Conservation (phyloP, 2,113 vertebrate species). For the Clarias batrachus region DNA sequence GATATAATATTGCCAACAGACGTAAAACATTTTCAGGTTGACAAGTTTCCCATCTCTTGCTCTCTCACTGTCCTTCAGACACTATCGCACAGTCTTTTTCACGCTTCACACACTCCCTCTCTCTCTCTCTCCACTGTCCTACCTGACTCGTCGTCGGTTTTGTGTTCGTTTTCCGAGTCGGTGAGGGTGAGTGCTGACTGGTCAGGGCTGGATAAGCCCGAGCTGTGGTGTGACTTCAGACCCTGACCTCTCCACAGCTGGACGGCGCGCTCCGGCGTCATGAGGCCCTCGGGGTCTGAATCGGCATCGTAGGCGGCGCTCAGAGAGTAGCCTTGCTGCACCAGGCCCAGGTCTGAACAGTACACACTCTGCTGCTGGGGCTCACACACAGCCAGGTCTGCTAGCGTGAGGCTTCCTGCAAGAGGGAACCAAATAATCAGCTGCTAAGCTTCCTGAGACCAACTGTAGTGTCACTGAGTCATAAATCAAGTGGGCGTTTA, state of each 20-base stretch:
- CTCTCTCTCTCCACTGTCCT: conserved; percentile 55
- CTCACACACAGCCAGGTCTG: conserved; percentile 84
- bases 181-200: conserved; percentile 87
- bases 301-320: conserved; percentile 79
- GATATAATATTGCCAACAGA: background rate
- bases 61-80: background rate
- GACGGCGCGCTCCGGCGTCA: conserved; percentile 84
- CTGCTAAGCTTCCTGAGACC: background rate
- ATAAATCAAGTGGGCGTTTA: background rate
- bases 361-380: conserved; percentile 77
- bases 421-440: conserved; percentile 7
- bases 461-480: background rate
- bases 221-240: conserved; percentile 81
- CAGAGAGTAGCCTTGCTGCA: conserved; percentile 79
- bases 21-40: background rate
- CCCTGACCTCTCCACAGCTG: conserved; percentile 78
- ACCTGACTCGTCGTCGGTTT: conserved; percentile 86
- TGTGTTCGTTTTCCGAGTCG: conserved; percentile 87
- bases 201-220: conserved; percentile 82
- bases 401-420: conserved; percentile 83
- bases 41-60: background rate
- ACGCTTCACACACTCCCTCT: background rate
- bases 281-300: conserved; percentile 81
- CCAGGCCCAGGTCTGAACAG: conserved; percentile 82
- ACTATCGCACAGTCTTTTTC: background rate